These are phyloP conservation scores for Poeciliopsis presidionis DNA, from an alignment of 2,797 vertebrate species.

Conservation along the genomic window DNA sequence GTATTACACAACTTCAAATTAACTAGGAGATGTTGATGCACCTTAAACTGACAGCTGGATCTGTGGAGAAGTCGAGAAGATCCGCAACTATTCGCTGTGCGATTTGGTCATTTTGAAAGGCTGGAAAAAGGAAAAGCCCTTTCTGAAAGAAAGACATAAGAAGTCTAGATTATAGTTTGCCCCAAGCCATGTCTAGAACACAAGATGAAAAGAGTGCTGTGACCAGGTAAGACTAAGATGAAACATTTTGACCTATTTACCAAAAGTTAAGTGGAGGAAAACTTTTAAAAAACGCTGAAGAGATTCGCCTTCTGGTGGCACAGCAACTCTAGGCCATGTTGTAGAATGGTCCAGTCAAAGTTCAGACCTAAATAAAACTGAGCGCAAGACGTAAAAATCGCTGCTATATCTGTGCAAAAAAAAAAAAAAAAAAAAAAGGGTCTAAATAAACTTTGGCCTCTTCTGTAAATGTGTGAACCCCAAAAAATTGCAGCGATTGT, in stretches of 20 bases:
- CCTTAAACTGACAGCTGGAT: neutral
- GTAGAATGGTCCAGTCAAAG: neutral
- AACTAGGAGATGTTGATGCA: neutral
- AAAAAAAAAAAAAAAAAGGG: neutral
- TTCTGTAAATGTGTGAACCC: neutral
- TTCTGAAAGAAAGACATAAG: neutral
- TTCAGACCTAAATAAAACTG: neutral
- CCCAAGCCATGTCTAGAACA: neutral
- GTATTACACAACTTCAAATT: neutral
- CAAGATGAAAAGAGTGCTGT: neutral
- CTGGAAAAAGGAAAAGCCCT: neutral
- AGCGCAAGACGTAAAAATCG: neutral
- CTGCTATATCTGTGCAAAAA: neutral
- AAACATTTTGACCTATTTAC: neutral
- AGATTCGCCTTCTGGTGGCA: neutral
- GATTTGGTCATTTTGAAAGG: neutral
- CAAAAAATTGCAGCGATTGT: no score
- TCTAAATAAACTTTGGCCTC: neutral
- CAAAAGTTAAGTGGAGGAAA: neutral
- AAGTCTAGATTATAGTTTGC: neutral
- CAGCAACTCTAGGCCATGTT: neutral
- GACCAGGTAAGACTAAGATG: neutral
- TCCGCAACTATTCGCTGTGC: neutral
- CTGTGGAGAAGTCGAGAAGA: neutral
- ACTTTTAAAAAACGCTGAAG: neutral